Base-by-base conservation (phyloP, 2,888 invertebrate species). In the Malthinus flaveolus region DNA sequence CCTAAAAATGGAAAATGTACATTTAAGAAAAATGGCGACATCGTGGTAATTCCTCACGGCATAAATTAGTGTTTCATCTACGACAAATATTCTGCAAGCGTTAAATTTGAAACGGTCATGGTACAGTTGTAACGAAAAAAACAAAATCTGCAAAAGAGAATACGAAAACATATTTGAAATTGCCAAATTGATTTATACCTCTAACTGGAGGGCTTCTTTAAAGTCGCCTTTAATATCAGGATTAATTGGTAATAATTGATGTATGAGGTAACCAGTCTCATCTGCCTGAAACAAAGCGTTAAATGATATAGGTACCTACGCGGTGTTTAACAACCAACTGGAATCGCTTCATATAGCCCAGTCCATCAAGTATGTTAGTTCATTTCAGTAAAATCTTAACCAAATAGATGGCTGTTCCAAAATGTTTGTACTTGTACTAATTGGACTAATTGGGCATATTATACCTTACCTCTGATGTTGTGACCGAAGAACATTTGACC, bases 91-190 rank as follows among this genome's bases (percentile, higher is more conserved):
- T 34, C 39, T 46, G 44, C 49, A 49, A 13, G 49, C 59, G 32
- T 56, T 56, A 47, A 52, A 58, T 53, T 52, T 37, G 8, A 51
- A 36, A 32, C 44, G 52, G 34, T 59, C 49, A 32, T 62, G 62
- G 15, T 55, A 8, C 7, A 50, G 34, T 37, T 59, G 55, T n/a
- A 55, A 23, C 0, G 59, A 55, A 9, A 55, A 59, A 35, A 58
- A 55, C 42, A 39, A 15, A 10, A 62, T 42, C 52, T 62, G 39
- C 6, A 42, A 39, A 39, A 39, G 9, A 39, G 12, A 12, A 7
- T 12, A 23, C 5, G 3, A 2, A 23, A 23, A 23, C 5, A 23
- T n/a, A 34, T 5, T 10, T 34, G 34, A 1, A 34, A 34, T 10
- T 34, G 7, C 7, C 9, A 34, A 9, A 37, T 37, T 37, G 11